Evolutionary conservation across 2,113 vertebrate species (phyloP).

Genomic region (Ia io): DNA sequence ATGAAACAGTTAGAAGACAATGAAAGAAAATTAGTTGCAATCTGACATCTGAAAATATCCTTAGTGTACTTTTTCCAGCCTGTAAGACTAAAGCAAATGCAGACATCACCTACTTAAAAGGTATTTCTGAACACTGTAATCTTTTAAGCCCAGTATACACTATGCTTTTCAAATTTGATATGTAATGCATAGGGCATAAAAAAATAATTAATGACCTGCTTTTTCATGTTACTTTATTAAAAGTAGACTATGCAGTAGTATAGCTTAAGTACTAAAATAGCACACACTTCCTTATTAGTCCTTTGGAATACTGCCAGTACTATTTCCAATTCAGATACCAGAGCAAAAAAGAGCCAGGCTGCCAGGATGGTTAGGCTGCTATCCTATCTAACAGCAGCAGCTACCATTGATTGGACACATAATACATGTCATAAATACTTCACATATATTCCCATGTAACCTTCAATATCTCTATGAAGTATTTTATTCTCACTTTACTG

Average conservation of each 20-base stretch:
- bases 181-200: not conserved
- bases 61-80: not conserved
- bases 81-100: not conserved
- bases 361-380: not conserved
- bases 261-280: not conserved
- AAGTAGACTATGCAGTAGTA: not conserved
- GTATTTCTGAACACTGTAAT: not conserved
- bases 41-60: not conserved
- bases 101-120: constrained; percentile 6
- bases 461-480: not conserved
- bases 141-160: not conserved
- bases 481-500: not conserved
- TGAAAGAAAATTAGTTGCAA: not conserved
- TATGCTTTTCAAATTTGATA: constrained; percentile 2
- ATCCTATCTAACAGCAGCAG: not conserved
- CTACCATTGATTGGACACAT: not conserved
- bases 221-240: constrained; percentile 15
- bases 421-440: not conserved
- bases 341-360: not conserved
- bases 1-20: not conserved
- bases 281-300: not conserved
- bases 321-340: not conserved
- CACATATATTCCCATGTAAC: not conserved
- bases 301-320: not conserved
- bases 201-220: not conserved